Evolutionary conservation across 2,113 vertebrate species (phyloP).

Genomic region (Coptodon rendalli): DNA sequence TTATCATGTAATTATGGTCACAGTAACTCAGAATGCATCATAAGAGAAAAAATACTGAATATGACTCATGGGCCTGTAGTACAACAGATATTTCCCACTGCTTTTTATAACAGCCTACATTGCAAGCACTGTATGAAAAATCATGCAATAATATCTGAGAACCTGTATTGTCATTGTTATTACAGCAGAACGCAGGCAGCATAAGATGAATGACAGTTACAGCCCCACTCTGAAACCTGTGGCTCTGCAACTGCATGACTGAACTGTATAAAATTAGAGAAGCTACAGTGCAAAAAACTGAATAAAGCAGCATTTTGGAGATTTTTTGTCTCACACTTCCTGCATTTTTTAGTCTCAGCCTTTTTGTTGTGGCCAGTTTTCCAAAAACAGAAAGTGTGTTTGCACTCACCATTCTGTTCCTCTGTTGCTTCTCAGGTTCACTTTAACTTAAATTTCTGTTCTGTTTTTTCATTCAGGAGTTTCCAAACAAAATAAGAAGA

Average conservation of each 20-base stretch:
- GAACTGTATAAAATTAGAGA: background rate
- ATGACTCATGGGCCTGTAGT: background rate
- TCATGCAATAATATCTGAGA: background rate
- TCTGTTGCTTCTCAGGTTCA: background rate
- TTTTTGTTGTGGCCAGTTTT: background rate
- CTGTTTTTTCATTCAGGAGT: background rate
- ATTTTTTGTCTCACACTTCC: background rate
- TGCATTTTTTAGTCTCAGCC: background rate
- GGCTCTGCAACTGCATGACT: background rate
- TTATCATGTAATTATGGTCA: background rate
- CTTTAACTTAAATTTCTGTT: background rate
- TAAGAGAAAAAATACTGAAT: background rate
- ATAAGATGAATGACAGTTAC: background rate
- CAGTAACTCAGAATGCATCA: background rate
- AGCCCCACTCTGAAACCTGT: background rate
- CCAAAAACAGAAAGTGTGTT: background rate
- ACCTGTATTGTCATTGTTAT: background rate
- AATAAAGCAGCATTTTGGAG: rapidly evolving
- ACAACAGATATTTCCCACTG: background rate
- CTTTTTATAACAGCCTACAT: background rate
- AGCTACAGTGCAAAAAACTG: background rate
- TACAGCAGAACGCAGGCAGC: background rate
- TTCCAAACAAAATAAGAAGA: background rate
- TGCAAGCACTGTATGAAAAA: background rate
- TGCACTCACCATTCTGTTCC: background rate